Conservation (phyloP, 2,888 invertebrate genomes). For the Tetramorium bicarinatum region DNA sequence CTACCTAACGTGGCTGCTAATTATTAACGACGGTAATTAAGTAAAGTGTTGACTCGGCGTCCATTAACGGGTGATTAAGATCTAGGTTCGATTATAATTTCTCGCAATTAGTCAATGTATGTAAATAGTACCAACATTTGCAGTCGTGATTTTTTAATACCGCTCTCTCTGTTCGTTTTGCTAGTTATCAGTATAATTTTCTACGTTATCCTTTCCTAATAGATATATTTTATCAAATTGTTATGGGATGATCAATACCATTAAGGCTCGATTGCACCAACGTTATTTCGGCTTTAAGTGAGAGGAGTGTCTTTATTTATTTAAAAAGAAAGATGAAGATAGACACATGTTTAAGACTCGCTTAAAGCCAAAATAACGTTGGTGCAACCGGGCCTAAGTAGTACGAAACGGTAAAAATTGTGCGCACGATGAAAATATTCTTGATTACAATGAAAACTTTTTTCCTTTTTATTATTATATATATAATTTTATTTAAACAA, state of each 20-base stretch:
- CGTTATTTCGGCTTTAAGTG: too few relatives aligned
- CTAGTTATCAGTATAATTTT: constrained; percentile 4
- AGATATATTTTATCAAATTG: background rate
- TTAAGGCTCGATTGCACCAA: too few relatives aligned
- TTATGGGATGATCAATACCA: background rate
- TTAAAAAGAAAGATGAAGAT: too few relatives aligned
- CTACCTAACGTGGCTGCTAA: constrained; percentile 58
- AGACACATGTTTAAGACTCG: too few relatives aligned
- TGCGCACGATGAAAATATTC: background rate
- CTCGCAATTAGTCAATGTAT: constrained; percentile 43
- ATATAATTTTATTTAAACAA: background rate
- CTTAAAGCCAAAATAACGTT: too few relatives aligned
- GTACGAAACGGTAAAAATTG: background rate
- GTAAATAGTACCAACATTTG: constrained; percentile 10
- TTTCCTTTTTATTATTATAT: too few relatives aligned
- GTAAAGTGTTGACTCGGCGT: constrained; percentile 48
- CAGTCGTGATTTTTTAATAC: constrained; percentile 1
- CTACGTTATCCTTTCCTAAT: background rate
- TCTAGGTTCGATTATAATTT: constrained; percentile 67
- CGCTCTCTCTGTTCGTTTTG: background rate
- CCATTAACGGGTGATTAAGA: constrained; percentile 57
- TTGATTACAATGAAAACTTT: background rate
- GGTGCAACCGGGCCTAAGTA: too few relatives aligned
- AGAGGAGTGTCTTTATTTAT: too few relatives aligned
- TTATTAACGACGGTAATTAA: constrained; percentile 67